Evolutionary conservation across 2,113 vertebrate genomes (phyloP).

Genomic region (Hemicordylus capensis): DNA sequence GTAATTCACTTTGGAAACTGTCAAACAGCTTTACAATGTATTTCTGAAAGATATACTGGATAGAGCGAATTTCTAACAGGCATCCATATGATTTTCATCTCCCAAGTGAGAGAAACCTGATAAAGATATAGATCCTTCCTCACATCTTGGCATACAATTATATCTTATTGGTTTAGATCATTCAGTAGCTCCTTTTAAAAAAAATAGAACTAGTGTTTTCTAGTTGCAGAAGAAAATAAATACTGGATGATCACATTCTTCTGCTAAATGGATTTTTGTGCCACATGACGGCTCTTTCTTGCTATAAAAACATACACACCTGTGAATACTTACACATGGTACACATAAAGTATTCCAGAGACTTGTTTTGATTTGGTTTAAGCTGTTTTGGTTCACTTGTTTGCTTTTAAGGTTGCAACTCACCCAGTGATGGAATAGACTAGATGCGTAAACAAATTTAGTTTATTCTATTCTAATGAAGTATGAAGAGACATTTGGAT

Average conservation of each 20-base stretch:
- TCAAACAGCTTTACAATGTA: conserved; percentile 64
- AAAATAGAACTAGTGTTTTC: conserved; percentile 64
- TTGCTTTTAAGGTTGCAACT: background rate
- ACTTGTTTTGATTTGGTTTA: background rate
- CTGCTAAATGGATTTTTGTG: conserved; percentile 71
- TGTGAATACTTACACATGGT: background rate
- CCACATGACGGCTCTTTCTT: conserved; percentile 62
- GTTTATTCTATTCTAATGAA: background rate
- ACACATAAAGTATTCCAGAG: background rate
- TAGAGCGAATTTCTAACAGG: conserved; percentile 66
- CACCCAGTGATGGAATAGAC: background rate
- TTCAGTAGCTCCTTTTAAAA: conserved; percentile 56
- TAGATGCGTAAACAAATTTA: background rate
- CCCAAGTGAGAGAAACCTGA: conserved; percentile 67
- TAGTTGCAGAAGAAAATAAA: conserved; percentile 69
- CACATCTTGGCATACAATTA: conserved; percentile 71
- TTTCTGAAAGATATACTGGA: conserved; percentile 66
- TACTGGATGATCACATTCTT: conserved; percentile 68
- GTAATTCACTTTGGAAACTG: conserved; percentile 65
- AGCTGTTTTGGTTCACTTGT: background rate
- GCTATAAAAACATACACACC: conserved; percentile 56
- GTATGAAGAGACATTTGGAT: background rate
- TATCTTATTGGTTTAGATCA: conserved; percentile 73
- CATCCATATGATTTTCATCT: conserved; percentile 73
- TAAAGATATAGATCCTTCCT: conserved; percentile 75